Percentiles rank a stretch among this genome's conserved stretches.
Conservation (phyloP, 2,888 invertebrate species). For the Elysia crispata region DNA sequence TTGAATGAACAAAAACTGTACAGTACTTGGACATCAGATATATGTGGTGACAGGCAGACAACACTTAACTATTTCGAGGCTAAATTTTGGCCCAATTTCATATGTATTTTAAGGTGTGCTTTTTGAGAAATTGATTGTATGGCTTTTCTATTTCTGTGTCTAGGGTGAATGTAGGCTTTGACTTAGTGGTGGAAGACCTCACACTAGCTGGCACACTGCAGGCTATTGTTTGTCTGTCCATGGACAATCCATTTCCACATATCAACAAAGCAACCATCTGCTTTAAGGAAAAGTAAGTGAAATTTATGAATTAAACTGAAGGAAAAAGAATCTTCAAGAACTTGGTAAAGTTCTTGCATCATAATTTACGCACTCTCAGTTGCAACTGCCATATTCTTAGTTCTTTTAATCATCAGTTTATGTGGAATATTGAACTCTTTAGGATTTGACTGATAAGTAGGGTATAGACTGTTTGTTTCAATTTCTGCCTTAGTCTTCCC, state of each 20-base stretch:
- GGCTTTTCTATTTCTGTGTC: conserved; percentile 21
- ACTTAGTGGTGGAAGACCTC: conserved; percentile 80
- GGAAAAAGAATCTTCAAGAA: not conserved
- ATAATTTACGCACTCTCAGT: not conserved
- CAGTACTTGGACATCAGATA: too few species aligned
- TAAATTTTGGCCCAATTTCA: too few species aligned
- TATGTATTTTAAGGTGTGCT: too few species aligned
- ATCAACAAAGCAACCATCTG: conserved; percentile 79
- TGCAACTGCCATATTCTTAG: not conserved
- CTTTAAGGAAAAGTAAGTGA: conserved; percentile 78
- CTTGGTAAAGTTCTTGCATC: conserved; percentile 16
- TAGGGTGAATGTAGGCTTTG: conserved; percentile 80
- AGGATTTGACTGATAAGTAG: too few species aligned
- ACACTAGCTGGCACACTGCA: conserved; percentile 79
- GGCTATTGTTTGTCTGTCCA: conserved; percentile 78
- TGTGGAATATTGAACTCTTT: not conserved
- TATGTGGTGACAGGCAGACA: too few species aligned
- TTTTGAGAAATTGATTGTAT: too few species aligned
- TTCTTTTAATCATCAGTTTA: not conserved
- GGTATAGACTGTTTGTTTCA: too few species aligned
- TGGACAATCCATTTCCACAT: conserved; percentile 80
- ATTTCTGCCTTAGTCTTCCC: too few species aligned
- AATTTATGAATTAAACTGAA: not conserved
- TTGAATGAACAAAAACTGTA: too few species aligned
- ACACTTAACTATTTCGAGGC: too few species aligned